Percentiles rank a stretch among this genome's conserved stretches.
These are phyloP conservation scores for Sarcophaga subvicina DNA, from an alignment of 2,888 invertebrate genomes.

Conservation along the genomic window DNA sequence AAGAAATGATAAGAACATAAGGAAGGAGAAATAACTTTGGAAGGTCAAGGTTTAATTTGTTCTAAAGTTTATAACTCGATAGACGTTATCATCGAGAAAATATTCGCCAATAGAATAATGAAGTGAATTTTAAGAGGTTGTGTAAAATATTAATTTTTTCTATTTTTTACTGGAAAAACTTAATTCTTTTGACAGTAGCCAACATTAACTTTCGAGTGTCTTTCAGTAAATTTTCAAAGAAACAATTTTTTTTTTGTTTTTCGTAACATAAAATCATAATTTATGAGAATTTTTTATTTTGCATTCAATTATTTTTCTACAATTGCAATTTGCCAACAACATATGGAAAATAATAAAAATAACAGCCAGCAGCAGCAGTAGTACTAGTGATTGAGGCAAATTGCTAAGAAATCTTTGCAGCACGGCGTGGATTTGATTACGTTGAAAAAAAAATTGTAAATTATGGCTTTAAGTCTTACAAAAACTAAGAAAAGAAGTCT, in stretches of 20 bases:
- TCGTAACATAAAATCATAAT: constrained; percentile 40
- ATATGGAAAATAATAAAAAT: constrained; percentile 31
- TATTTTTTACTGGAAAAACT: neutral
- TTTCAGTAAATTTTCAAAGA: no score
- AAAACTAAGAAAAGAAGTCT: constrained; percentile 13
- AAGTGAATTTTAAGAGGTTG: no score
- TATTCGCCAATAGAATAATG: no score
- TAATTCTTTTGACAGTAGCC: neutral
- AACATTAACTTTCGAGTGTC: constrained; percentile 47
- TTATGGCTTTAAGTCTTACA: neutral
- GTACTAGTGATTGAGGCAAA: neutral
- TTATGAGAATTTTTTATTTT: constrained; percentile 36
- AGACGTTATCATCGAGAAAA: no score
- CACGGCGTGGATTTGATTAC: no score
- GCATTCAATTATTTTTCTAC: constrained; percentile 55
- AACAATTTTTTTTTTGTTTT: no score
- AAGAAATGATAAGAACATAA: no score
- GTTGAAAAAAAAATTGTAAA: constrained; percentile 5
- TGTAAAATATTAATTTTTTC: no score
- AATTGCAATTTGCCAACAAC: constrained; percentile 62
- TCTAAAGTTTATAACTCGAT: no score
- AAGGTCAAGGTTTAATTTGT: no score
- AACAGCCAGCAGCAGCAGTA: no score
- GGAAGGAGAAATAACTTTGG: no score
- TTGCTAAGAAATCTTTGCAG: constrained; percentile 39